Conservation (phyloP, 2,888 invertebrate species). For the Coecobrya sp. region DNA sequence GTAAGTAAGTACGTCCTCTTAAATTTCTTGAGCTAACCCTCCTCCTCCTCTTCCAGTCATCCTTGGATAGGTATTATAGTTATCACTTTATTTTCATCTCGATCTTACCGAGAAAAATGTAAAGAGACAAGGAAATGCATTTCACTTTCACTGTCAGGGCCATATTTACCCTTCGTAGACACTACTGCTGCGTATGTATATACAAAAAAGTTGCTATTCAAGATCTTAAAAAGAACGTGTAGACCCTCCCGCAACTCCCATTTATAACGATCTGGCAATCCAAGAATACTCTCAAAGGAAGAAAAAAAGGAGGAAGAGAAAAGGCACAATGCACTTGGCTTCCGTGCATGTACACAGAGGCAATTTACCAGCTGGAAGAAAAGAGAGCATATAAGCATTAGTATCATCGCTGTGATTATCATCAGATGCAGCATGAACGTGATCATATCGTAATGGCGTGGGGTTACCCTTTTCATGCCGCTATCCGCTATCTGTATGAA, state of each 20-base stretch:
- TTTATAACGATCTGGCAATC: conserved; percentile 67
- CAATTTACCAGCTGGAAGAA: conserved; percentile 71
- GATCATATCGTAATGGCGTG: conserved; percentile 65
- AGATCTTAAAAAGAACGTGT: conserved; percentile 29
- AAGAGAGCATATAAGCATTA: conserved; percentile 55
- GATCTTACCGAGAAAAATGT: conserved; percentile 52
- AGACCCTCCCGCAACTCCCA: conserved; percentile 16
- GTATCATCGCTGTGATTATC: conserved; percentile 40
- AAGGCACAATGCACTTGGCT: not conserved
- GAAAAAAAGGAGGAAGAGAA: not conserved
- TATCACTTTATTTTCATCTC: conserved; percentile 65
- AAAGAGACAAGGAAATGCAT: conserved; percentile 69
- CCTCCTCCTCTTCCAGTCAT: not conserved
- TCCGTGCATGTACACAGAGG: conserved; percentile 43
- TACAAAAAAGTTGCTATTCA: conserved; percentile 44
- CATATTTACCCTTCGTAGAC: conserved; percentile 51
- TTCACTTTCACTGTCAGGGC: conserved; percentile 76
- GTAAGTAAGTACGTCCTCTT: not conserved
- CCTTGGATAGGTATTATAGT: not conserved
- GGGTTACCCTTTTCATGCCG: conserved; percentile 34
- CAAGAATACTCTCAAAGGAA: conserved; percentile 33
- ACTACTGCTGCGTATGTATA: conserved; percentile 16
- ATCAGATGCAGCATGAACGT: conserved; percentile 55
- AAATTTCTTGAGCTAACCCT: not conserved
- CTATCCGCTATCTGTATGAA: not conserved